Conservation (phyloP, 2,113 vertebrate genomes). For the Phyllostomus discolor region DNA sequence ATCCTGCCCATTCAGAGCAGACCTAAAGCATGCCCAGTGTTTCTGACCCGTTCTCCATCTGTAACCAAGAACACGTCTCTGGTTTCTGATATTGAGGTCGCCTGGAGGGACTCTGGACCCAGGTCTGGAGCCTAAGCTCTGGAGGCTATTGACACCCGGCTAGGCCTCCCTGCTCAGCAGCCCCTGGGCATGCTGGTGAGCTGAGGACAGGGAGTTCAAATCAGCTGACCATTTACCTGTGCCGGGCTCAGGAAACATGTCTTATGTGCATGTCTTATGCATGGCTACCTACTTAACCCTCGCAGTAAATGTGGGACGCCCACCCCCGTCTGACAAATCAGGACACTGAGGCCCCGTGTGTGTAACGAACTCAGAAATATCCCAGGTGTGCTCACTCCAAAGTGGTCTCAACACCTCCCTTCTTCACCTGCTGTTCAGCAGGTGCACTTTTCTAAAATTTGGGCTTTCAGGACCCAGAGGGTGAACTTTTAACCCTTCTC, state of each 20-base stretch:
- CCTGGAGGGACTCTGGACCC: not conserved
- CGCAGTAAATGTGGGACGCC: not conserved
- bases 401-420: not conserved
- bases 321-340: not conserved
- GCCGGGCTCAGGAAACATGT: not conserved
- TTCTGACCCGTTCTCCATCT: not conserved
- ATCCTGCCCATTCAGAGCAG: not conserved
- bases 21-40: not conserved
- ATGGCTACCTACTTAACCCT: not conserved
- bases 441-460: not conserved
- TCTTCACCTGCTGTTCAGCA: not conserved
- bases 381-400: not conserved
- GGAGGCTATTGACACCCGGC: not conserved
- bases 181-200: not conserved
- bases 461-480: not conserved
- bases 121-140: not conserved
- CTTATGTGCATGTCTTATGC: not conserved
- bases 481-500: slow-evolving; percentile 32
- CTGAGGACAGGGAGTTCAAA: not conserved
- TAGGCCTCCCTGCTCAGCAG: not conserved
- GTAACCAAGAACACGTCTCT: not conserved
- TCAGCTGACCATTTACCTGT: not conserved
- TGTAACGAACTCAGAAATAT: not conserved
- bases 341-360: not conserved
- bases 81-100: not conserved